These are phyloP conservation scores for Apis cerana DNA, from an alignment of 1,140 invertebrate genomes.

Conservation along the genomic window DNA sequence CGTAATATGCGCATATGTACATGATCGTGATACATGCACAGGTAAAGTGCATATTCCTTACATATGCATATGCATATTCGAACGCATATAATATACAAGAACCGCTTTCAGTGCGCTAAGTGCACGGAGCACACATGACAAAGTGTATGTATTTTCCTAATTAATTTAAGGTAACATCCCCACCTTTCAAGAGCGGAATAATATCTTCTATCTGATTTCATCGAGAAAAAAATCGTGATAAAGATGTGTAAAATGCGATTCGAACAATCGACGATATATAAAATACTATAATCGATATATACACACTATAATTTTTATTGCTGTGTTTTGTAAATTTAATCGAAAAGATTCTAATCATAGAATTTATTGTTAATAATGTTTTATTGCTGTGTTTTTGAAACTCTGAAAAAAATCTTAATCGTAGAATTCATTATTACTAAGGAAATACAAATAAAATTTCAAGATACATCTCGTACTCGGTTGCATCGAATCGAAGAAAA, in stretches of 20 bases:
- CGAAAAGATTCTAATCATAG: too few relatives aligned
- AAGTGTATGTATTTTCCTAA: constrained; percentile 22
- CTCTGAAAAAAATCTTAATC: too few relatives aligned
- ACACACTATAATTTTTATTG: background rate
- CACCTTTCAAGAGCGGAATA: background rate
- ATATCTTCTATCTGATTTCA: background rate
- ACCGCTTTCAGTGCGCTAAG: constrained; percentile 16
- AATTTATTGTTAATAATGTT: too few relatives aligned
- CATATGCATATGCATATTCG: constrained; percentile 6
- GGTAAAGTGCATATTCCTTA: constrained; percentile 15
- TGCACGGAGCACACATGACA: constrained; percentile 27
- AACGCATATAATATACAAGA: background rate
- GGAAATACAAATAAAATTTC: too few relatives aligned
- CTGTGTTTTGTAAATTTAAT: background rate
- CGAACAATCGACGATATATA: constrained; percentile 14
- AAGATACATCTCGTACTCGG: too few relatives aligned
- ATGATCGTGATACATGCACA: background rate
- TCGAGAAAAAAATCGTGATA: background rate
- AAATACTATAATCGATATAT: background rate
- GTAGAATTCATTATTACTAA: too few relatives aligned
- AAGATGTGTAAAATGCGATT: background rate
- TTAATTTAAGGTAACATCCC: constrained; percentile 24
- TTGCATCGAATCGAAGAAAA: background rate
- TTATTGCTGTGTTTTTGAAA: too few relatives aligned
- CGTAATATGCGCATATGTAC: constrained; percentile 1